Evolutionary conservation across 2,797 vertebrate species (phyloP).

Genomic region (Phylloscopus collybita): DNA sequence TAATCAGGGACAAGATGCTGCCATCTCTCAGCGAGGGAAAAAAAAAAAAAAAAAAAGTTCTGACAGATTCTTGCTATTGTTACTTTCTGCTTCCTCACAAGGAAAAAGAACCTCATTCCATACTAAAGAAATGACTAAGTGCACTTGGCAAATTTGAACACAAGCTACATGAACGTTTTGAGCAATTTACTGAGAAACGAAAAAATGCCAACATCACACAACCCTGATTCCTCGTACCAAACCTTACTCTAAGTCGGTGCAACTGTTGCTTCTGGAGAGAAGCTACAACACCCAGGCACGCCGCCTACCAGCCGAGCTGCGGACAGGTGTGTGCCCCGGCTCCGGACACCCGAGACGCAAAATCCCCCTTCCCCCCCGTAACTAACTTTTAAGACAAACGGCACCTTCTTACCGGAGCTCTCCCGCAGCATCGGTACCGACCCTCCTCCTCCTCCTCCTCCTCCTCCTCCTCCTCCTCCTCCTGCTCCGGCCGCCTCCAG

Average conservation of each 20-base stretch:
- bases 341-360: rapidly evolving
- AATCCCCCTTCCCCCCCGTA: background rate
- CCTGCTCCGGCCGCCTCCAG: background rate
- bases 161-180: rapidly evolving
- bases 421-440: background rate
- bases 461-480: background rate
- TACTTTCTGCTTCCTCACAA: background rate
- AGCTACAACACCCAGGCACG: background rate
- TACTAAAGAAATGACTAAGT: background rate
- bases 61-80: background rate
- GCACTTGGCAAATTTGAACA: background rate
- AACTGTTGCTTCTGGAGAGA: background rate
- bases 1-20: background rate
- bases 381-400: background rate
- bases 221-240: background rate
- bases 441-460: background rate
- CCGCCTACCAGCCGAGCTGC: background rate
- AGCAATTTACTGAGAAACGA: background rate
- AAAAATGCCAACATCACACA: background rate
- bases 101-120: background rate
- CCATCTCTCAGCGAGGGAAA: rapidly evolving
- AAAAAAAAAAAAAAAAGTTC: background rate
- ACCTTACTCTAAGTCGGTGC: background rate
- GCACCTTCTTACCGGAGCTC: background rate
- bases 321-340: background rate